Percentiles rank a stretch among this genome's conserved stretches.
These are phyloP conservation scores for Mobula birostris DNA, from an alignment of 2,113 vertebrate species.

Conservation along the genomic window DNA sequence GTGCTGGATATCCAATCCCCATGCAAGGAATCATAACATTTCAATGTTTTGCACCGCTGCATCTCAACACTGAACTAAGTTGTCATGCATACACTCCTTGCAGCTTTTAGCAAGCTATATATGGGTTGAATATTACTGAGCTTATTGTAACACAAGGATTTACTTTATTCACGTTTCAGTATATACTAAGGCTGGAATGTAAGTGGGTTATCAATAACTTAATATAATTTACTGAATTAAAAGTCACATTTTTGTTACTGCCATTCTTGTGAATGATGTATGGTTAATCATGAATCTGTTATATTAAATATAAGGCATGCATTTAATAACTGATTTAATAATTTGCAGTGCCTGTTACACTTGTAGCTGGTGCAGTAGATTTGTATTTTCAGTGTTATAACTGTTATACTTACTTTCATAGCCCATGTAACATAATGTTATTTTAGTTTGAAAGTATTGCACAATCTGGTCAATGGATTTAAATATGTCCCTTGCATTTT, in stretches of 20 bases:
- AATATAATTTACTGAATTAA: constrained; percentile 34
- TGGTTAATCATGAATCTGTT: not conserved
- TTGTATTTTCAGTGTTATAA: not conserved
- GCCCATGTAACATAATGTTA: not conserved
- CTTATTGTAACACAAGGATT: constrained; percentile 19
- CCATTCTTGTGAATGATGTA: not conserved
- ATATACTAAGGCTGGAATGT: not conserved
- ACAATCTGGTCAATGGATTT: not conserved
- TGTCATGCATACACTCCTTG: not conserved
- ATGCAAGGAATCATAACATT: not conserved
- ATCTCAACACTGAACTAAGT: not conserved
- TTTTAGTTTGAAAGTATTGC: not conserved
- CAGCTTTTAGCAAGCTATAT: not conserved
- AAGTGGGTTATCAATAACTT: not conserved
- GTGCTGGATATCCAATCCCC: not conserved
- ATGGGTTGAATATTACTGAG: not conserved
- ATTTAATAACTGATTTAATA: not conserved
- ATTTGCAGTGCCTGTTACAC: not conserved
- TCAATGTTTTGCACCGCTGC: not conserved
- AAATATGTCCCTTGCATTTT: not conserved
- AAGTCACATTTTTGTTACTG: not conserved
- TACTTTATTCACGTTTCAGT: constrained; percentile 4
- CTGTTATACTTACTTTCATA: not conserved
- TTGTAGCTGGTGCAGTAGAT: not conserved
- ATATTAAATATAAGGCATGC: not conserved